Conservation (phyloP, 2,113 vertebrate species). For the Pachypanchax playfairii region DNA sequence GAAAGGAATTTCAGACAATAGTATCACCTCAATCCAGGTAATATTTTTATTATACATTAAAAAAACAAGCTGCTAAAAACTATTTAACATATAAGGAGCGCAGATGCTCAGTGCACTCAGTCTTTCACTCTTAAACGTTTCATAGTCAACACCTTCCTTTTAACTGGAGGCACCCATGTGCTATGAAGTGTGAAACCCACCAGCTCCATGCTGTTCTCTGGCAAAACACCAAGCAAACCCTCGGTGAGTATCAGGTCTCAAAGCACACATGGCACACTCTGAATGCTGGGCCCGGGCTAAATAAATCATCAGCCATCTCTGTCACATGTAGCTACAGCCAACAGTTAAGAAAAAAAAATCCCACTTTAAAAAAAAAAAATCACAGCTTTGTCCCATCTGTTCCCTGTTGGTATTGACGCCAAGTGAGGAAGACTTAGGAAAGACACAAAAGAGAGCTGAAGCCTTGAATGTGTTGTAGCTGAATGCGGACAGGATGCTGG, state of each 20-base stretch:
- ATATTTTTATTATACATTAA: not conserved
- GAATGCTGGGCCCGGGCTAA: slow-evolving; percentile 50
- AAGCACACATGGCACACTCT: slow-evolving; percentile 59
- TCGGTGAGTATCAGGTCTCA: slow-evolving; percentile 66
- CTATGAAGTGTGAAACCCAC: slow-evolving; percentile 61
- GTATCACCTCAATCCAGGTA: not conserved
- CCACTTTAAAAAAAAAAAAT: slow-evolving; percentile 43
- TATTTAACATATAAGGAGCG: not conserved
- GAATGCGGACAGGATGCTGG: slow-evolving; percentile 38
- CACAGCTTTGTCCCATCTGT: slow-evolving; percentile 64
- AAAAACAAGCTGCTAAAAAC: slow-evolving; percentile 4
- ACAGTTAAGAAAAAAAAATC: slow-evolving; percentile 42
- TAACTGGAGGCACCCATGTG: slow-evolving; percentile 44
- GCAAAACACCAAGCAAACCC: slow-evolving; percentile 55
- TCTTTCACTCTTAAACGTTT: slow-evolving; percentile 40
- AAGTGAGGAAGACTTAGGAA: slow-evolving; percentile 43
- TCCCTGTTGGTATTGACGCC: slow-evolving; percentile 24
- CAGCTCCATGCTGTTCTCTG: slow-evolving; percentile 55
- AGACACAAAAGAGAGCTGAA: slow-evolving; percentile 38
- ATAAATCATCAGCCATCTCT: slow-evolving; percentile 66
- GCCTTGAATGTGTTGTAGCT: slow-evolving; percentile 32
- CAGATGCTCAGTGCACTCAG: slow-evolving; percentile 31
- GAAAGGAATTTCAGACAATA: slow-evolving; percentile 27
- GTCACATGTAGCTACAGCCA: slow-evolving; percentile 48
- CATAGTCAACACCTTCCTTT: slow-evolving; percentile 52